Base-by-base conservation (phyloP, 1,140 invertebrate genomes). In the Magallana angulata region DNA sequence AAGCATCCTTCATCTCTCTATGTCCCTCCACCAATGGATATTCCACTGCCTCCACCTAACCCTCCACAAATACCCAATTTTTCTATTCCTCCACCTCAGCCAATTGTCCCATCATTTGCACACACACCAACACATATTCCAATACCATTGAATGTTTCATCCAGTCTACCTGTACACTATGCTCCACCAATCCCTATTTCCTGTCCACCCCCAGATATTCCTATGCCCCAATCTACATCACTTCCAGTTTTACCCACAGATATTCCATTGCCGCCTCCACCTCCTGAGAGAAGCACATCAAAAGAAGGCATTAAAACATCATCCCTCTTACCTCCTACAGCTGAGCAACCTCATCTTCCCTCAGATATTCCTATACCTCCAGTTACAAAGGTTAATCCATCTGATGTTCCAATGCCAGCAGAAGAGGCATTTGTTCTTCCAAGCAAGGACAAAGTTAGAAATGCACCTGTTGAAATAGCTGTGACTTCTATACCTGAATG, bases 211-310 rank as follows among this genome's bases (percentile, higher is more conserved):
- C 24, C n/a, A 6, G 0, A 30, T 36, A 76, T 30, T 76, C 24
- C 68, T 36, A 14, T 76, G 14, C 68, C 68, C 24, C 68, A 76
- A 24, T 36, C 68, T 12, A 36, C 68, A 36, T 1, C 68, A 36
- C 36, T 76, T 18, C 14, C 68, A 30, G 68, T 76, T 76, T 30
- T 76, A 30, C 68, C 18, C 36, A 76, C 68, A 36, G 68, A 76
- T 30, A 76, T 76, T 76, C 68, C 68, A 76, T 76, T 76, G 36
- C 81, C 81, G 14, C 81, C 81, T 57, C 81, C 57, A 18, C 81
- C 48, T n/a, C 81, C 48, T 58, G 81, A 82, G 14, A 57, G 57
- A 57, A 16, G 9, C 9, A 57, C 48, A 18, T 24, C 16, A 58
- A 82, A 57, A 16, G 81, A 57, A 58, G 48, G 57, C 81, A 57